phyloP scores from a whole-genome alignment of 1,140 invertebrate genomes.

The Drosophila ananassae region DNA sequence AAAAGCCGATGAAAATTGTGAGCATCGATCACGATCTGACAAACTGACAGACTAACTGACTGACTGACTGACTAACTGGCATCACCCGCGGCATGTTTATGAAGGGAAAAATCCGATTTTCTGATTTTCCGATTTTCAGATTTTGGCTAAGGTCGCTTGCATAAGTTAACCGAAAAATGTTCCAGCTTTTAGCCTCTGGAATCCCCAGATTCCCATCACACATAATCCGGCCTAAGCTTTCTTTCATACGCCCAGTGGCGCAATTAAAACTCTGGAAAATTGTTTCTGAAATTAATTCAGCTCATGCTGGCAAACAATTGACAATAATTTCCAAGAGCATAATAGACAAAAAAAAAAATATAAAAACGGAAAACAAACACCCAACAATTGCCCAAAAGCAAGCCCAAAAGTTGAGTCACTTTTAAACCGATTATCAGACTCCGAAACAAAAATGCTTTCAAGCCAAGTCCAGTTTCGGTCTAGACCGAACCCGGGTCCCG shows the following conservation, averaged over 20 bases:
- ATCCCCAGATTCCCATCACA: background rate
- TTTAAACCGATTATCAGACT: conserved; percentile 63
- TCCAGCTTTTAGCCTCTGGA: conserved; percentile 4
- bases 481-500: conserved; percentile 26
- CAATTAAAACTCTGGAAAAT: conserved; percentile 68
- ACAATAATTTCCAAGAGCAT: conserved; percentile 64
- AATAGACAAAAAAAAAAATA: conserved; percentile 2
- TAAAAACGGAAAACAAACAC: conserved; percentile 17
- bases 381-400: conserved; percentile 54
- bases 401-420: conserved; percentile 64
- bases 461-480: conserved; percentile 24
- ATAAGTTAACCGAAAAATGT: conserved; percentile 37
- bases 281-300: conserved; percentile 62
- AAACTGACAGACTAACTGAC: conserved; percentile 48
- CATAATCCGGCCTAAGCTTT: conserved; percentile 9
- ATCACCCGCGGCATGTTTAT: conserved; percentile 67
- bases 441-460: conserved; percentile 53
- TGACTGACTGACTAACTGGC: conserved; percentile 57
- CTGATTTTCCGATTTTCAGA: conserved; percentile 36
- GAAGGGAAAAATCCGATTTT: conserved; percentile 62
- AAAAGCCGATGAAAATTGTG: conserved; percentile 47
- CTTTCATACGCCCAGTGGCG: conserved; percentile 32
- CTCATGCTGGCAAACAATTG: conserved; percentile 69
- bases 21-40: conserved; percentile 74
- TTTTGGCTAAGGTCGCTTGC: conserved; percentile 61